Conservation (phyloP, 1,140 invertebrate species). For the Zaprionus davidi region DNA sequence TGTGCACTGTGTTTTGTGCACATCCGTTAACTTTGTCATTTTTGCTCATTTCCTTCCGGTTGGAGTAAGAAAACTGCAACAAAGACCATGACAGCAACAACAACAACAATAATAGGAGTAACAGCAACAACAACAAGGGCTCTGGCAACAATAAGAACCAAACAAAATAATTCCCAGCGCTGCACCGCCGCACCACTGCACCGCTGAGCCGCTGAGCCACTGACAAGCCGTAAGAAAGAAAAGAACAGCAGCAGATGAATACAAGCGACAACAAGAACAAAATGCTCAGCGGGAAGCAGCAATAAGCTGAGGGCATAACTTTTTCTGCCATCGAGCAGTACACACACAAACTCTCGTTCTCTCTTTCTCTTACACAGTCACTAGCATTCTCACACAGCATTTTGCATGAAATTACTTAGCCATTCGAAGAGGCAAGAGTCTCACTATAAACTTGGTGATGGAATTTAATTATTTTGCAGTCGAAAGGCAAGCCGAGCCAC, state of each 20-base stretch:
- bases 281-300: slow-evolving; percentile 74
- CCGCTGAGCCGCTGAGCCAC: slow-evolving; percentile 73
- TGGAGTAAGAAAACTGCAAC: slow-evolving; percentile 71
- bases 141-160: slow-evolving; percentile 27
- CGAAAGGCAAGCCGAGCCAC: slow-evolving; percentile 60
- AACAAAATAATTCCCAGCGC: slow-evolving; percentile 77
- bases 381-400: slow-evolving; percentile 26
- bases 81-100: slow-evolving; percentile 28
- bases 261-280: slow-evolving; percentile 39
- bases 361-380: slow-evolving; percentile 4
- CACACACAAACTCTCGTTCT: slow-evolving; percentile 20
- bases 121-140: slow-evolving; percentile 21
- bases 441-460: slow-evolving; percentile 63
- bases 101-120: slow-evolving; percentile 17
- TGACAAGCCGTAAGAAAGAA: slow-evolving; percentile 78
- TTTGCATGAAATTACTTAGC: slow-evolving; percentile 78
- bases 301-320: slow-evolving; percentile 79
- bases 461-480: slow-evolving; percentile 81
- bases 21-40: slow-evolving; percentile 83
- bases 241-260: slow-evolving; percentile 68
- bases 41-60: slow-evolving; percentile 82
- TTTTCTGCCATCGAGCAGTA: slow-evolving; percentile 53
- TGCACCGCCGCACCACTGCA: slow-evolving; percentile 63
- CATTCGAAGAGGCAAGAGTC: slow-evolving; percentile 56
- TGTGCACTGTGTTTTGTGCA: slow-evolving; percentile 80